These are phyloP conservation scores for Discoglossus pictus DNA, from an alignment of 2,797 vertebrate genomes.

Conservation along the genomic window DNA sequence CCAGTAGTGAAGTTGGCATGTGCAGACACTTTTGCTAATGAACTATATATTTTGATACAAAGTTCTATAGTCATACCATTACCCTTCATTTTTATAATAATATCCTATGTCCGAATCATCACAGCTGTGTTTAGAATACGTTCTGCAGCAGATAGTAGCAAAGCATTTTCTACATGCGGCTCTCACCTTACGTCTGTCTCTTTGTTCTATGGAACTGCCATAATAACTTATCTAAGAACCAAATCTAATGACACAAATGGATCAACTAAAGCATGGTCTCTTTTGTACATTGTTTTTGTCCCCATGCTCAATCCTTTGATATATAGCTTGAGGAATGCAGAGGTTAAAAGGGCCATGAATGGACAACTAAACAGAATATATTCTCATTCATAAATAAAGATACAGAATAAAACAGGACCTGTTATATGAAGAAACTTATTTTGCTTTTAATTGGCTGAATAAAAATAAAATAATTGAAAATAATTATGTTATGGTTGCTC, in stretches of 20 bases:
- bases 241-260: constrained; percentile 41
- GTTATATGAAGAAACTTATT: too few species aligned
- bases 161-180: constrained; percentile 55
- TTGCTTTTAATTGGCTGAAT: too few species aligned
- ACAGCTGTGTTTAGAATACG: constrained; percentile 41
- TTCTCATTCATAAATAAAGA: too few species aligned
- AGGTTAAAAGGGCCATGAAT: constrained; percentile 9
- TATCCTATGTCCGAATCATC: constrained; percentile 52
- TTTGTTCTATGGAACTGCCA: constrained; percentile 55
- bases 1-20: constrained; percentile 41
- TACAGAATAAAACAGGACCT: too few species aligned
- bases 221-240: constrained; percentile 53
- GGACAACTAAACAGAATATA: too few species aligned
- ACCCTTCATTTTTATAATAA: constrained; percentile 57
- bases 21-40: constrained; percentile 37
- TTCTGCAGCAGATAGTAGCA: constrained; percentile 10
- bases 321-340: constrained; percentile 48
- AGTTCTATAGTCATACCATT: constrained; percentile 51
- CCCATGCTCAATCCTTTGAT: constrained; percentile 56
- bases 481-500: too few species aligned
- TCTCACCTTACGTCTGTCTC: constrained; percentile 54
- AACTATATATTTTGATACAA: constrained; percentile 23
- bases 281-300: constrained; percentile 52
- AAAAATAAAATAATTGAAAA: too few species aligned
- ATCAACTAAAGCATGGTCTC: constrained; percentile 48